A percentile compares a stretch with the other conserved stretches of the same genome.
phyloP scores from a whole-genome alignment of 2,797 vertebrate genomes.

The Loris lydekkerianus region DNA sequence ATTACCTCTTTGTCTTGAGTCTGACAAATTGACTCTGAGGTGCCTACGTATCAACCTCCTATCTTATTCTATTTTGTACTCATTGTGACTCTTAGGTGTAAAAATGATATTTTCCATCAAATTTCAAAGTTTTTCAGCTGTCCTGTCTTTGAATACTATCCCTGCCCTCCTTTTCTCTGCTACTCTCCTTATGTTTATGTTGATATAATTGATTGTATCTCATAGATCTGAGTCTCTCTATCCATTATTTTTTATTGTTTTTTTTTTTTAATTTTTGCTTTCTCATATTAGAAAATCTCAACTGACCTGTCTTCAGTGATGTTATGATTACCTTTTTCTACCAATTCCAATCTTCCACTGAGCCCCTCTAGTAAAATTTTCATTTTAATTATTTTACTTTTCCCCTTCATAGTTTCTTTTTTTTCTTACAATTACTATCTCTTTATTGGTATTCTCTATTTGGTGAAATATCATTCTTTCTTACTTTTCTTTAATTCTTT shows the following conservation, averaged over 20 bases:
- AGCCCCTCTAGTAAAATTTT: background rate
- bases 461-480: background rate
- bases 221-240: background rate
- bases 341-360: background rate
- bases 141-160: background rate
- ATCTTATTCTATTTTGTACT: background rate
- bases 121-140: background rate
- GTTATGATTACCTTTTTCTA: background rate
- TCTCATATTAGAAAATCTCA: background rate
- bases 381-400: background rate
- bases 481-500: background rate
- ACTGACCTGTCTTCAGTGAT: background rate
- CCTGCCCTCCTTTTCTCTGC: background rate
- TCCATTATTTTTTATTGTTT: background rate
- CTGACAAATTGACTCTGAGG: no score
- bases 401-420: background rate
- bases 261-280: no score
- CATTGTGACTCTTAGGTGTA: background rate
- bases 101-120: background rate
- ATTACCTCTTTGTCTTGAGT: background rate
- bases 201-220: background rate
- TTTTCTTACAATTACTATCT: background rate
- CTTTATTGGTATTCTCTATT: background rate
- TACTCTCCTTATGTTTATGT: background rate
- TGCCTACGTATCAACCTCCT: background rate